phyloP scores from a whole-genome alignment of 2,113 vertebrate species.

The crab-eating macaque (Macaca fascicularis) region T2T-MFA8v1.1 NC_088378.1:59824001-59824500 shows the following conservation, averaged over 20 bases:
- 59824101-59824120: neutral
- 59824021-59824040: neutral
- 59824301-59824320: neutral
- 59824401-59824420: neutral
- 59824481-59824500: no score
- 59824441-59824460: no score
- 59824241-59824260: neutral
- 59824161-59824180: neutral
- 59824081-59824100: neutral
- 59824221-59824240: neutral
- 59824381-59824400: neutral
- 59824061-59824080: neutral
- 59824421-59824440: no score
- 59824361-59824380: neutral
- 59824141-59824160: neutral
- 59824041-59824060: neutral
- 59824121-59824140: neutral
- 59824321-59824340: rapidly evolving
- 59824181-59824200: neutral
- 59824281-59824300: rapidly evolving
- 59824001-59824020: neutral
- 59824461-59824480: no score
- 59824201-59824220: neutral
- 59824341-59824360: neutral
- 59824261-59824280: neutral